Conservation (phyloP, 2,113 vertebrate genomes). For the Alexandromys fortis region DNA sequence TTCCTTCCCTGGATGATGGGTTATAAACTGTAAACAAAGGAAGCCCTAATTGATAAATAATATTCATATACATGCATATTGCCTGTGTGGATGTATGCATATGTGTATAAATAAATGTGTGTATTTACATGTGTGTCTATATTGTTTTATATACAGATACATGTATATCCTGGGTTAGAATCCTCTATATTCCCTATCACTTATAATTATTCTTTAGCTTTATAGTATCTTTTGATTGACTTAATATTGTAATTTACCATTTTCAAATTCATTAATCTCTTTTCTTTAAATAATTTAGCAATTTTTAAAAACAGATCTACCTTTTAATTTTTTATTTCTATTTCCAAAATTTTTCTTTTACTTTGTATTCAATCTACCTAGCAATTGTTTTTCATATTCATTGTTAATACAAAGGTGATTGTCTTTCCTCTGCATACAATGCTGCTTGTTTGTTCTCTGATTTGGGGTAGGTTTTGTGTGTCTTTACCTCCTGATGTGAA, state of each 20-base stretch:
- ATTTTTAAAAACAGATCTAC: neutral
- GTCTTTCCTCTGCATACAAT: neutral
- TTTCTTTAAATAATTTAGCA: neutral
- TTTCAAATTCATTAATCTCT: neutral
- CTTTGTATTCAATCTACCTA: neutral
- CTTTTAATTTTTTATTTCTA: neutral
- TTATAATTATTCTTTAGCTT: neutral
- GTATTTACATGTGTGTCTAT: neutral
- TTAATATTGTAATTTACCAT: neutral
- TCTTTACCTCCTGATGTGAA: neutral
- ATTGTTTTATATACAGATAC: neutral
- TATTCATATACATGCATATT: neutral
- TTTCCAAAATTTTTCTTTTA: neutral
- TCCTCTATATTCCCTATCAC: neutral
- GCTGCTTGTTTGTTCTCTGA: too few species aligned
- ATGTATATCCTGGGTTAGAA: neutral
- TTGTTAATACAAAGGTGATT: neutral
- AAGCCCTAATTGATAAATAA: neutral
- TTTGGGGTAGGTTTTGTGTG: too few species aligned
- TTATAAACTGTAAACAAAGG: neutral
- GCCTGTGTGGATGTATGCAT: neutral
- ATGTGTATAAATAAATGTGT: fast-evolving
- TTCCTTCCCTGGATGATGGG: neutral
- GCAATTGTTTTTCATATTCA: neutral
- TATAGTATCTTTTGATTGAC: neutral